Conservation (phyloP, 2,797 vertebrate species). For the Brachyalestes nurse region DNA sequence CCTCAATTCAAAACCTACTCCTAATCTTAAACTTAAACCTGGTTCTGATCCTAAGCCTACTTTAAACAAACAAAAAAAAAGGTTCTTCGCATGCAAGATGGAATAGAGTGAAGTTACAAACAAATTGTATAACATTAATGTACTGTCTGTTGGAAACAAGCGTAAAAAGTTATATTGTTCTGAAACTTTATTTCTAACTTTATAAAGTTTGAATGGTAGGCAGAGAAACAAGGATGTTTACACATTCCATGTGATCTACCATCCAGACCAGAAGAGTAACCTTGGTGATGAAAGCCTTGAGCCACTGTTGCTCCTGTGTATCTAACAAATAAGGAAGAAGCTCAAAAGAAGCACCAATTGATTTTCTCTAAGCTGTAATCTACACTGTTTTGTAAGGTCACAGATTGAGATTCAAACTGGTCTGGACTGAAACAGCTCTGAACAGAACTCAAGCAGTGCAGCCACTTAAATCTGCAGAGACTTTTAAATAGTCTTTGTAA, state of each 20-base stretch:
- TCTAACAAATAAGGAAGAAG: too few species aligned
- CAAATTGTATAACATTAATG: too few species aligned
- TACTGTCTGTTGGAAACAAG: too few species aligned
- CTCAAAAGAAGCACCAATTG: not conserved
- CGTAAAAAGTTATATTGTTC: too few species aligned
- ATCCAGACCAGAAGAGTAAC: not conserved
- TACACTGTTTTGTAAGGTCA: not conserved
- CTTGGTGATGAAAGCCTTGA: not conserved
- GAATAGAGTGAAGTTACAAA: too few species aligned
- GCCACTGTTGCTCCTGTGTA: not conserved
- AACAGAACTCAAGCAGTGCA: not conserved
- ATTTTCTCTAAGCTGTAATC: not conserved
- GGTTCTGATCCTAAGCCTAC: too few species aligned
- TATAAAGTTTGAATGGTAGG: not conserved
- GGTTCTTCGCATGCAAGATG: too few species aligned
- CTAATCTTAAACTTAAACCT: too few species aligned
- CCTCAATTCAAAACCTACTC: too few species aligned
- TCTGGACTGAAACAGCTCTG: not conserved
- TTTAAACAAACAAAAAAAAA: too few species aligned
- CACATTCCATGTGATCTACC: constrained; percentile 4
- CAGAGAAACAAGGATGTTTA: not conserved
- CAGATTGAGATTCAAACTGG: not conserved
- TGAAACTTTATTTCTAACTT: too few species aligned
- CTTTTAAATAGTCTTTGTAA: not conserved
- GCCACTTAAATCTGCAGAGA: not conserved